Evolutionary conservation across 2,113 vertebrate genomes (phyloP), one percentile per base, ranked within the genome.

Genomic region (Neogale vison): DNA sequence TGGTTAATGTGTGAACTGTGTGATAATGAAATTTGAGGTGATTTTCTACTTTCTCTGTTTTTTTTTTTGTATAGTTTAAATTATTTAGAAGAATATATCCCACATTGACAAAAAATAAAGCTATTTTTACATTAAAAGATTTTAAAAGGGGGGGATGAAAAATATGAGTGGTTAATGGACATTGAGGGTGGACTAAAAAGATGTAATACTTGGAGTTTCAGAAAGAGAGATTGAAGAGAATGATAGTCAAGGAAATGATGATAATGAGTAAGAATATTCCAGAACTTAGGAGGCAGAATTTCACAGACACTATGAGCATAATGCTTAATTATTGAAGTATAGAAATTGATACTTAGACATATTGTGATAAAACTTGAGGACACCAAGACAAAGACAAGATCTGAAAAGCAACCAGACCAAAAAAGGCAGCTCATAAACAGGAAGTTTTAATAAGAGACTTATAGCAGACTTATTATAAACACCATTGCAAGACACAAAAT

Each of bases 21-120:
- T n/a, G 24, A 13, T 93, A 72, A 65, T 72, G 71, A 79, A 93
- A 90, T n/a, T 10, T 10, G 47, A 90, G 63, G n/a, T 14, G 5
- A 47, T 39, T 67, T 96, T 92, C 83, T 52, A 47, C 11, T 90
- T n/a, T 39, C 63, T 72, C 14, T 72, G 74, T 31, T 11, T 74
- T 93, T n/a, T n/a, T 71, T 71, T 72, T 50, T 69, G 6, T 50
- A 65, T 45, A 71, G 34, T 47, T 85, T 84, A 29, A 59, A n/a
- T 71, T 95, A 52, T 17, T 95, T 63, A 84, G 23, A 84, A 92
- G n/a, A 92, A 3, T 71, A 31, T 84, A 55, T 39, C 31, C 14
- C 84, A 86, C 23, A 59, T 63, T 80, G 72, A 55, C 4, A 95
- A 95, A 93, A 80, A 67, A 50, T 79, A 95, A 87, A 90, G 29